A percentile compares a stretch with the other conserved stretches of the same genome.
Conservation (phyloP, 2,113 vertebrate species). For the zebrafish (Danio rerio) region GRCz12tu NC_133180.1:27758501-27759000, state of each 20-base stretch:
- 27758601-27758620: slow-evolving; percentile 69
- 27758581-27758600: slow-evolving; percentile 68
- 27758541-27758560: slow-evolving; percentile 44
- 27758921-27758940: neutral
- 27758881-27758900: neutral
- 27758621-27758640: slow-evolving; percentile 59
- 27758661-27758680: slow-evolving; percentile 2
- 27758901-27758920: neutral
- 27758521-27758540: neutral
- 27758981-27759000: neutral
- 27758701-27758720: slow-evolving; percentile 58
- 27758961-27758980: neutral
- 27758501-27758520: neutral
- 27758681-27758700: slow-evolving; percentile 8
- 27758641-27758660: slow-evolving; percentile 13
- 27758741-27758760: too few relatives aligned
- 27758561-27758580: slow-evolving; percentile 68
- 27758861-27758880: neutral
- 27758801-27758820: neutral
- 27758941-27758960: neutral
- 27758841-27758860: neutral
- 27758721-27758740: slow-evolving; percentile 21
- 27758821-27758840: neutral
- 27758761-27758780: slow-evolving; percentile 24
- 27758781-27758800: neutral